Conservation (phyloP, 1,140 invertebrate species). For the Holcopasites calliopsidis region DNA sequence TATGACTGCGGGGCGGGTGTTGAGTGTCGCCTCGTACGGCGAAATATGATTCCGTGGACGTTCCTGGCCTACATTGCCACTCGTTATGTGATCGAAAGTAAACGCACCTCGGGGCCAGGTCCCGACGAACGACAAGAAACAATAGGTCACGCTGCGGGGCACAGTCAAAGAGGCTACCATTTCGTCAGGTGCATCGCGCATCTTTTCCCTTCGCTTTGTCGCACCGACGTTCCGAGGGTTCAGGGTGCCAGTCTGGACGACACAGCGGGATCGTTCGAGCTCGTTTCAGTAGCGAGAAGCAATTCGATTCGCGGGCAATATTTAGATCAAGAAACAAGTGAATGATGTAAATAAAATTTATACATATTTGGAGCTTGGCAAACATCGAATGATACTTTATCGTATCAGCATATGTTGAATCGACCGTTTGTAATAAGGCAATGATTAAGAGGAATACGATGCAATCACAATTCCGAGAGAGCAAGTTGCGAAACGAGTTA, state of each 20-base stretch:
- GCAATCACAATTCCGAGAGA: conserved; percentile 63
- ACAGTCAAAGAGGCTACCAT: conserved; percentile 16
- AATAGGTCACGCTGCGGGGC: conserved; percentile 51
- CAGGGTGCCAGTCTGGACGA: conserved; percentile 8
- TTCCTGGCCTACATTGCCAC: conserved; percentile 77
- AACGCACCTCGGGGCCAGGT: conserved; percentile 49
- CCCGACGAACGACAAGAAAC: conserved; percentile 51
- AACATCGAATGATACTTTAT: too few relatives aligned
- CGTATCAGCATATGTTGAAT: neutral
- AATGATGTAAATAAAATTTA: too few relatives aligned
- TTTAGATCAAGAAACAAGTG: too few relatives aligned
- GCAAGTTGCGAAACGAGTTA: conserved; percentile 44
- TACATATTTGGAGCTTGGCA: too few relatives aligned
- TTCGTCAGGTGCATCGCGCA: conserved; percentile 31
- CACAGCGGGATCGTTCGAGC: conserved; percentile 1
- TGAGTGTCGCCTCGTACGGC: conserved; percentile 76
- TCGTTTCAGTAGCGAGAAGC: conserved; percentile 5
- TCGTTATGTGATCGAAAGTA: conserved; percentile 70
- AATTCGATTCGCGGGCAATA: too few relatives aligned
- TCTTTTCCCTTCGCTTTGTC: neutral
- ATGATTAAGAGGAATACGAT: conserved; percentile 41
- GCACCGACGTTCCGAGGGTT: neutral
- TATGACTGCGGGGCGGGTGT: conserved; percentile 69
- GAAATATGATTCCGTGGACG: conserved; percentile 77
- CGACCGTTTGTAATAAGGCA: neutral